A percentile compares a stretch with the other conserved stretches of the same genome.
phyloP scores from a whole-genome alignment of 2,113 vertebrate species.

The Cariama cristata region DNA sequence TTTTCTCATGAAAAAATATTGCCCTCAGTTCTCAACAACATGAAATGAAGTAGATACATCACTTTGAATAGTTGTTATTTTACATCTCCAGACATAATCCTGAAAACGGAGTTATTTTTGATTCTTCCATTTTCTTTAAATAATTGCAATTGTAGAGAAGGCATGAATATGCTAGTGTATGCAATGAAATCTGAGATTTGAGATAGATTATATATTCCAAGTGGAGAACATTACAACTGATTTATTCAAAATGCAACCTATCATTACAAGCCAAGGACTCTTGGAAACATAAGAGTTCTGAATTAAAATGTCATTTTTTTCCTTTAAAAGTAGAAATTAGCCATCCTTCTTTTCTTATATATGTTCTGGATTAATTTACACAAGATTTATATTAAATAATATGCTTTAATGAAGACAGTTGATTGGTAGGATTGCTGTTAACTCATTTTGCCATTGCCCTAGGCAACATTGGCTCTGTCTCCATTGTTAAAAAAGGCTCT shows the following conservation, averaged over 20 bases:
- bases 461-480: neutral
- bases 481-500: neutral
- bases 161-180: neutral
- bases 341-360: neutral
- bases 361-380: neutral
- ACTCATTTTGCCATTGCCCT: neutral
- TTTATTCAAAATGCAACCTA: constrained; percentile 21
- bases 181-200: constrained; percentile 7
- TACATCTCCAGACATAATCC: neutral
- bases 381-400: neutral
- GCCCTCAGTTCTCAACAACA: neutral
- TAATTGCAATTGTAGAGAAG: neutral
- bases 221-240: neutral
- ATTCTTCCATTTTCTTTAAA: constrained; percentile 4
- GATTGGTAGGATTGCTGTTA: neutral
- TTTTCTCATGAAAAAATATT: neutral
- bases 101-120: neutral
- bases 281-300: neutral
- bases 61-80: neutral
- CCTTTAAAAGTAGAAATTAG: neutral
- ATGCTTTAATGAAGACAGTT: neutral
- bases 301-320: constrained; percentile 5
- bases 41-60: neutral
- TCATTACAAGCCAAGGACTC: constrained; percentile 40
- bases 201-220: neutral